phyloP scores from a whole-genome alignment of 2,888 invertebrate species.

The Nomada ruficornis region DNA sequence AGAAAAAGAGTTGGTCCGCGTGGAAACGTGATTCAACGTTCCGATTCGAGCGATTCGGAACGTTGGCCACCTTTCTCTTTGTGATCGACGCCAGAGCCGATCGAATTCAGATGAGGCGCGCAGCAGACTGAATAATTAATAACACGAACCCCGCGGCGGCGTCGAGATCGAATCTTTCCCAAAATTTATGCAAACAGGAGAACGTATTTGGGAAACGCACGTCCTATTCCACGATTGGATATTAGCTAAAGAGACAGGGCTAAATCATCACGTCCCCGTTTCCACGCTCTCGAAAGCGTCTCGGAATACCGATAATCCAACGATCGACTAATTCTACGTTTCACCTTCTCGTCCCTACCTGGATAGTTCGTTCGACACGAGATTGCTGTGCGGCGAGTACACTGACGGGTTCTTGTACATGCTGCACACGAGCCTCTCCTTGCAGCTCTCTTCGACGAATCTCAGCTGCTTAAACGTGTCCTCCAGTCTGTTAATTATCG shows the following conservation, averaged over 20 bases:
- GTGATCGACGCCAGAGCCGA: slow-evolving; percentile 69
- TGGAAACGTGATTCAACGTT: slow-evolving; percentile 60
- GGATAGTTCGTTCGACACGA: slow-evolving; percentile 94
- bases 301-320: neutral
- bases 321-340: neutral
- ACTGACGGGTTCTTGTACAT: slow-evolving; percentile 93
- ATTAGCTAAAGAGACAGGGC: too few relatives aligned
- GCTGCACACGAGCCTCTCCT: slow-evolving; percentile 92
- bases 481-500: slow-evolving; percentile 91
- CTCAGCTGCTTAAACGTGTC: slow-evolving; percentile 90
- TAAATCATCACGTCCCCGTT: neutral
- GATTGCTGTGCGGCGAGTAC: slow-evolving; percentile 94
- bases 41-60: slow-evolving; percentile 65
- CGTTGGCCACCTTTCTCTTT: slow-evolving; percentile 81
- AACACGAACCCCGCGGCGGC: neutral
- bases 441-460: slow-evolving; percentile 89
- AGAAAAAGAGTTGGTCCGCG: slow-evolving; percentile 47
- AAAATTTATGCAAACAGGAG: neutral
- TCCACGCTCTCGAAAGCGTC: slow-evolving; percentile 14
- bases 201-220: too few relatives aligned
- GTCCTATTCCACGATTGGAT: too few relatives aligned
- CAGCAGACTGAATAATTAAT: neutral
- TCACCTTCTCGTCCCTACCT: slow-evolving; percentile 87
- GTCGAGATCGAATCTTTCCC: neutral
- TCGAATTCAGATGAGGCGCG: slow-evolving; percentile 20